phyloP scores from a whole-genome alignment of 2,888 invertebrate species.

The Cosmopolites sordidus region DNA sequence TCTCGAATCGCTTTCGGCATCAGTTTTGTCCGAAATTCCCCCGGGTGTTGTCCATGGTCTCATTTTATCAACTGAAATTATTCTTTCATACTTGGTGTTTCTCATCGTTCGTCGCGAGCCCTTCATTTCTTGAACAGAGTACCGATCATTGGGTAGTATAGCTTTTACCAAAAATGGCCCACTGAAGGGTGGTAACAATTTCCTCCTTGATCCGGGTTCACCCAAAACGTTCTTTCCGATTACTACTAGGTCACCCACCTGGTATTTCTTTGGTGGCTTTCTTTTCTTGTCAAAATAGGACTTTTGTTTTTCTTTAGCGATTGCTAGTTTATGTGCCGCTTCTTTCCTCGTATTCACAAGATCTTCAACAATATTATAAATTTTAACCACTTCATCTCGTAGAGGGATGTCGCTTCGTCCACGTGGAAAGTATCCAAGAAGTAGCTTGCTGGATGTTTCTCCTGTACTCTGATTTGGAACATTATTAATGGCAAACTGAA shows the following conservation, averaged over 20 bases:
- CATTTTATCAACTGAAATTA: background rate
- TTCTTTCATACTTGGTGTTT: background rate
- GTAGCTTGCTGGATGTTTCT: no score
- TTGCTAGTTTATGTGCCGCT: background rate
- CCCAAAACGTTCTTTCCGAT: background rate
- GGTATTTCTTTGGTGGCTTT: background rate
- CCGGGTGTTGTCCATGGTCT: background rate
- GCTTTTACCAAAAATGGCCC: no score
- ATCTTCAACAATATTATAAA: background rate
- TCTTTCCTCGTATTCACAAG: background rate
- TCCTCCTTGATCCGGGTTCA: no score
- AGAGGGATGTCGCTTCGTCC: no score
- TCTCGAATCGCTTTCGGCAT: background rate
- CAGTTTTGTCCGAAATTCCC: background rate
- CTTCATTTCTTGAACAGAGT: background rate
- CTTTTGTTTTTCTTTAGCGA: background rate
- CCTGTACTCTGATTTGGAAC: no score
- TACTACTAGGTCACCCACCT: conserved; percentile 1
- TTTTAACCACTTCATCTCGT: no score
- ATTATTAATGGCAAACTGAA: no score
- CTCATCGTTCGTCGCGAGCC: background rate
- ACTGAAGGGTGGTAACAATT: background rate
- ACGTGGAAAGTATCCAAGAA: no score
- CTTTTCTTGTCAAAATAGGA: background rate
- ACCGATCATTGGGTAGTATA: background rate